These are phyloP conservation scores for Pterocles gutturalis DNA, from an alignment of 2,113 vertebrate species.

Conservation along the genomic window DNA sequence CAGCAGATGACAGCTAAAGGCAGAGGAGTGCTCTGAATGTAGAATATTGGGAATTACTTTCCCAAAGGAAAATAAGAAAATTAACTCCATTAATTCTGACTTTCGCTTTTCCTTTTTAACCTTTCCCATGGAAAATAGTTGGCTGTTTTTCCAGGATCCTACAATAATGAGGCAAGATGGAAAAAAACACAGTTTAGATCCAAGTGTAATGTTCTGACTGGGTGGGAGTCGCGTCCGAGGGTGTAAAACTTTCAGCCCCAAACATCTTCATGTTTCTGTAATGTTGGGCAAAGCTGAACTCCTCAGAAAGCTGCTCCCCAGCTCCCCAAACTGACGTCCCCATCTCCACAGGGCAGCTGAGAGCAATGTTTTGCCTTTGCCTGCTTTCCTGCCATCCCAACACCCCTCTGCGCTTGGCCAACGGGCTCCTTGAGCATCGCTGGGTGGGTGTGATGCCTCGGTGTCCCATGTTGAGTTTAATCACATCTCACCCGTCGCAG, in stretches of 20 bases:
- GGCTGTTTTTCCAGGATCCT: background rate
- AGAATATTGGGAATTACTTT: background rate
- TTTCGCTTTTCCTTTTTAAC: background rate
- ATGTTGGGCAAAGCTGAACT: background rate
- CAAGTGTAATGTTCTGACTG: background rate
- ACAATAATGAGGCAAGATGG: background rate
- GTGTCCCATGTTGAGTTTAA: background rate
- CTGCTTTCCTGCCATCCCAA: background rate
- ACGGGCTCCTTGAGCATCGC: accelerated
- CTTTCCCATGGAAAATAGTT: background rate
- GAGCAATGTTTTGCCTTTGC: background rate
- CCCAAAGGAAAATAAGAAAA: background rate
- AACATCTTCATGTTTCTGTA: background rate
- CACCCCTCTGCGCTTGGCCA: background rate
- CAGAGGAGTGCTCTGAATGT: background rate
- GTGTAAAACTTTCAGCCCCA: background rate
- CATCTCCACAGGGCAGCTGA: background rate
- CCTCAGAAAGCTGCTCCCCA: accelerated
- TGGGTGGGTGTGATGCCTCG: background rate
- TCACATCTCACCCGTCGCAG: accelerated
- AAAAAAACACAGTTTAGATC: background rate
- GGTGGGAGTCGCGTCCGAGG: accelerated
- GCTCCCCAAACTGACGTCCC: background rate
- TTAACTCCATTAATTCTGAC: background rate
- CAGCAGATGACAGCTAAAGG: background rate